These are phyloP conservation scores for Lasioglossum baleicum DNA, from an alignment of 1,140 invertebrate species.

Conservation along the genomic window DNA sequence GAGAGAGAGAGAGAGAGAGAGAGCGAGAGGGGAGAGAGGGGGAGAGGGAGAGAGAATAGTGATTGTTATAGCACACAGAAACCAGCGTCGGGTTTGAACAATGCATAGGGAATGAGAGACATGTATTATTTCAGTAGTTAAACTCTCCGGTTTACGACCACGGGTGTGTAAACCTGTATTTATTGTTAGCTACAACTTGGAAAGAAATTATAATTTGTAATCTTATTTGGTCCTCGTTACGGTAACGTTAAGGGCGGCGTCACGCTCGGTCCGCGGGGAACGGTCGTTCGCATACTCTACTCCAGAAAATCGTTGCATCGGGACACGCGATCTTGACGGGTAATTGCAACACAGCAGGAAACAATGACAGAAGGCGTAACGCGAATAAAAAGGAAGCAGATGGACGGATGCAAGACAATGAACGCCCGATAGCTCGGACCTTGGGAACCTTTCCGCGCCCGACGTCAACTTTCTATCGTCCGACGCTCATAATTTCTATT, in stretches of 20 bases:
- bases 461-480: not conserved
- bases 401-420: constrained; percentile 18
- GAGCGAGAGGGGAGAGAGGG: too few species aligned
- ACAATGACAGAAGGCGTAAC: constrained; percentile 11
- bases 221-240: not conserved
- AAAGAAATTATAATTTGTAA: not conserved
- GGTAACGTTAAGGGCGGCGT: not conserved
- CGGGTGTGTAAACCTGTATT: too few species aligned
- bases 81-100: too few species aligned
- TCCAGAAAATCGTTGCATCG: not conserved
- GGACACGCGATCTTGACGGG: not conserved
- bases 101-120: too few species aligned
- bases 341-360: not conserved
- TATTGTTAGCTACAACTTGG: too few species aligned
- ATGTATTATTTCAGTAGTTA: too few species aligned
- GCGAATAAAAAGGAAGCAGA: constrained; percentile 16
- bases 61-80: too few species aligned
- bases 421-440: constrained; percentile 5
- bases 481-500: not conserved
- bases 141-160: too few species aligned
- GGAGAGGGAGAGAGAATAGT: too few species aligned
- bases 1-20: too few species aligned
- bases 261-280: not conserved
- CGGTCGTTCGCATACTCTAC: not conserved
- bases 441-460: constrained; percentile 26